Percentiles rank a stretch among this genome's conserved stretches.
Evolutionary conservation across 2,888 invertebrate species (phyloP).

Genomic region (Watsonalla cultraria): DNA sequence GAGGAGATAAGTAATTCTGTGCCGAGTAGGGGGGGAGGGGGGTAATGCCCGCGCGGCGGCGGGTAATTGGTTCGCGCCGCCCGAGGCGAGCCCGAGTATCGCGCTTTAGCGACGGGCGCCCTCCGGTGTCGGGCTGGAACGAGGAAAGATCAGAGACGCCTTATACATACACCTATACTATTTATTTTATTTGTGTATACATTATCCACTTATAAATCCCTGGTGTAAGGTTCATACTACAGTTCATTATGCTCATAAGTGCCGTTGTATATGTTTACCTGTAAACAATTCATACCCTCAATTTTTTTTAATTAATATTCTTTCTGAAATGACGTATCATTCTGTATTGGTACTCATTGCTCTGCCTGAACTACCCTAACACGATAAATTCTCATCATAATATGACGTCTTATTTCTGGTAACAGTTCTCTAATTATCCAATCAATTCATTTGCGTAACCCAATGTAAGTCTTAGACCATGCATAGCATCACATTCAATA

Average conservation of each 20-base stretch:
- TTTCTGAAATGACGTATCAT: no score
- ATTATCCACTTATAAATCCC: slow-evolving; percentile 1
- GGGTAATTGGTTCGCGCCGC: slow-evolving; percentile 79
- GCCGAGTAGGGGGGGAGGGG: slow-evolving; percentile 44
- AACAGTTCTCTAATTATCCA: no score
- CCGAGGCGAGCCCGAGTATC: slow-evolving; percentile 78
- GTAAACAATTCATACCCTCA: no score
- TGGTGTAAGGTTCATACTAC: not conserved
- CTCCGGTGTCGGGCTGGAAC: slow-evolving; percentile 70
- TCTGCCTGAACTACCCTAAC: no score
- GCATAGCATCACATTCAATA: not conserved
- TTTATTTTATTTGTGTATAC: slow-evolving; percentile 6
- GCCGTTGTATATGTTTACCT: no score
- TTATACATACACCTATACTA: slow-evolving; percentile 21
- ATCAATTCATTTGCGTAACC: no score
- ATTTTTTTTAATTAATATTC: no score
- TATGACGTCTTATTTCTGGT: no score
- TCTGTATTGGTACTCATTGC: no score
- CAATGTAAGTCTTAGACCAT: no score
- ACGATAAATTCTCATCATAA: no score
- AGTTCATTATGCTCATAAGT: no score
- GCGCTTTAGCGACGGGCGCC: slow-evolving; percentile 78
- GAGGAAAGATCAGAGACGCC: slow-evolving; percentile 41
- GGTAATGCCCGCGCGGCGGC: slow-evolving; percentile 72
- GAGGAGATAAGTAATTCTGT: slow-evolving; percentile 66